Conservation (phyloP, 2,113 vertebrate species). For the Genyomyrus donnyi region DNA sequence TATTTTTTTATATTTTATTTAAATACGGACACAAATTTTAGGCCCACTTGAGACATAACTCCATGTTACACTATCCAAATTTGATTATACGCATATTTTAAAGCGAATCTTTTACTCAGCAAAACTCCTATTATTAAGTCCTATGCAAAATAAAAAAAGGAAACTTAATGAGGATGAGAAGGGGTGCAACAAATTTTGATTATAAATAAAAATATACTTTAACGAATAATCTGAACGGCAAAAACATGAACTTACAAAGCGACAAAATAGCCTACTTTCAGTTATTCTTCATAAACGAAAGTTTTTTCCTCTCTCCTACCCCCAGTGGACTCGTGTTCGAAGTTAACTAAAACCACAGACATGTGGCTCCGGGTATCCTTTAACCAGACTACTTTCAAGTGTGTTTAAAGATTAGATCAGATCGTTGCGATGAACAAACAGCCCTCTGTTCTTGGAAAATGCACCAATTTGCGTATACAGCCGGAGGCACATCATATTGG, state of each 20-base stretch:
- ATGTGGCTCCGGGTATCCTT: slow-evolving; percentile 16
- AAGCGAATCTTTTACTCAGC: background rate
- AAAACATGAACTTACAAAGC: background rate
- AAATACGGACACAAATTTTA: background rate
- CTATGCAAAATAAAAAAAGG: background rate
- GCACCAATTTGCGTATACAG: slow-evolving; percentile 1
- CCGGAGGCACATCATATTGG: background rate
- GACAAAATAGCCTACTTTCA: background rate
- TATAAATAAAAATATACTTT: background rate
- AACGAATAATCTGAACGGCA: background rate
- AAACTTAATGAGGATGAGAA: background rate
- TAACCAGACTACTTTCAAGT: slow-evolving; percentile 19
- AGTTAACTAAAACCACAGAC: slow-evolving; percentile 16
- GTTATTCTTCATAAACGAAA: background rate
- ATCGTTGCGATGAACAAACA: slow-evolving; percentile 25
- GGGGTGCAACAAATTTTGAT: background rate
- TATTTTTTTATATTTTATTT: background rate
- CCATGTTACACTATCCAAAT: background rate
- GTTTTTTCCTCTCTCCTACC: background rate
- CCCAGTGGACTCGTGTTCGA: background rate
- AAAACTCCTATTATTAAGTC: background rate
- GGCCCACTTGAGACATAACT: background rate
- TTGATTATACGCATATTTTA: background rate
- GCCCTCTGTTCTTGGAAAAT: slow-evolving; percentile 32
- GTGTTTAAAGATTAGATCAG: slow-evolving; percentile 25